These are phyloP conservation scores for Apis dorsata DNA, from an alignment of 1,140 invertebrate genomes.

Conservation along the genomic window DNA sequence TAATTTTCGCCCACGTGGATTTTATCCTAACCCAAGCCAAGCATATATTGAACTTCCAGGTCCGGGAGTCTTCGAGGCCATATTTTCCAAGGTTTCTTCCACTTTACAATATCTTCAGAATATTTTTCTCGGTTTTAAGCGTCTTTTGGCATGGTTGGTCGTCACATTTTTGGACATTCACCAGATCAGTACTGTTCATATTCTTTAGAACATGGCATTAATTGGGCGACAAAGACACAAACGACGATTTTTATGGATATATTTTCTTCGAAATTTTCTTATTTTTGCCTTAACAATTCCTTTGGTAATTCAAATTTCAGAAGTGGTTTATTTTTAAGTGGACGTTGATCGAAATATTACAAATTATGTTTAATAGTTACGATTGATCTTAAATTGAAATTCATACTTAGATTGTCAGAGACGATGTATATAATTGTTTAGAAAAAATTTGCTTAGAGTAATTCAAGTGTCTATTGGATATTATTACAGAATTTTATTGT, in stretches of 20 bases:
- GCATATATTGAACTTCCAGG: background rate
- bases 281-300: too few species aligned
- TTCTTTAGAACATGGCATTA: background rate
- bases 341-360: background rate
- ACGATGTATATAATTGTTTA: background rate
- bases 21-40: background rate
- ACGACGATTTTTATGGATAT: background rate
- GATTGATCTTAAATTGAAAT: too few species aligned
- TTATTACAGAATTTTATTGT: background rate
- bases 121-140: conserved; percentile 37
- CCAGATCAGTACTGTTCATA: background rate
- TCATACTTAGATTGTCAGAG: background rate
- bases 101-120: conserved; percentile 3
- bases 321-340: background rate
- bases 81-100: conserved; percentile 37
- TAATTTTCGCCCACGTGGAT: conserved; percentile 48
- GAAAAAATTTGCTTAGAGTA: background rate
- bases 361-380: background rate
- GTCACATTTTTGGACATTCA: conserved; percentile 16
- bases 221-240: background rate
- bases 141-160: conserved; percentile 14
- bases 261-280: too few species aligned
- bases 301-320: too few species aligned
- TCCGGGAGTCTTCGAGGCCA: conserved; percentile 17
- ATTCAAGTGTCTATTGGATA: background rate